A percentile compares a stretch with the other conserved stretches of the same genome.
These are phyloP conservation scores for Tetragonisca angustula DNA, from an alignment of 2,888 invertebrate genomes.

Conservation along the genomic window DNA sequence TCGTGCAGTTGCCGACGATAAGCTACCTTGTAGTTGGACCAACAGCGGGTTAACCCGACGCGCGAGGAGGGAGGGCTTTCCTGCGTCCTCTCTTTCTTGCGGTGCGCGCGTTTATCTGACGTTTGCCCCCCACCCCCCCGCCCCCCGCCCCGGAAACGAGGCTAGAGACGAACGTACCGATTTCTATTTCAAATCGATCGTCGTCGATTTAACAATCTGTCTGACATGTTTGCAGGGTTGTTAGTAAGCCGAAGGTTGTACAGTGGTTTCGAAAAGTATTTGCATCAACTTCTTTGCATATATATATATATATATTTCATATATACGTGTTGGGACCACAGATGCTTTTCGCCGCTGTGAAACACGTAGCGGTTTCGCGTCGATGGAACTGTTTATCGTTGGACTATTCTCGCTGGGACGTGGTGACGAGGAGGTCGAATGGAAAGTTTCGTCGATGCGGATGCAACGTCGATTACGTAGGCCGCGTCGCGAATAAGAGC, in stretches of 20 bases:
- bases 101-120: neutral
- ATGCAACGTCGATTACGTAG: slow-evolving; percentile 20
- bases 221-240: neutral
- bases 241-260: neutral
- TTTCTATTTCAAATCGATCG: neutral
- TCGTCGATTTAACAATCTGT: neutral
- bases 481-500: slow-evolving; percentile 45
- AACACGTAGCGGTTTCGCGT: slow-evolving; percentile 7
- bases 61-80: neutral
- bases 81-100: slow-evolving; percentile 5
- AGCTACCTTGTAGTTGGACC: slow-evolving; percentile 40
- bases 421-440: neutral
- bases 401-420: slow-evolving; percentile 17
- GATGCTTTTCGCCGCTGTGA: neutral
- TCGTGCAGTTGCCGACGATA: slow-evolving; percentile 43
- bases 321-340: neutral
- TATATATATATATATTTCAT: no score
- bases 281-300: neutral
- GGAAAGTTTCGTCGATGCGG: slow-evolving; percentile 52
- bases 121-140: neutral
- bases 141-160: slow-evolving; percentile 14
- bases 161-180: neutral
- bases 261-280: neutral
- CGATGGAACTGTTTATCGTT: slow-evolving; percentile 14
- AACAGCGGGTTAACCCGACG: neutral